Evolutionary conservation across 37 sponge, comb jelly and placozoan species (phyloP).

Genomic region (Mnemiopsis leidyi): DNA sequence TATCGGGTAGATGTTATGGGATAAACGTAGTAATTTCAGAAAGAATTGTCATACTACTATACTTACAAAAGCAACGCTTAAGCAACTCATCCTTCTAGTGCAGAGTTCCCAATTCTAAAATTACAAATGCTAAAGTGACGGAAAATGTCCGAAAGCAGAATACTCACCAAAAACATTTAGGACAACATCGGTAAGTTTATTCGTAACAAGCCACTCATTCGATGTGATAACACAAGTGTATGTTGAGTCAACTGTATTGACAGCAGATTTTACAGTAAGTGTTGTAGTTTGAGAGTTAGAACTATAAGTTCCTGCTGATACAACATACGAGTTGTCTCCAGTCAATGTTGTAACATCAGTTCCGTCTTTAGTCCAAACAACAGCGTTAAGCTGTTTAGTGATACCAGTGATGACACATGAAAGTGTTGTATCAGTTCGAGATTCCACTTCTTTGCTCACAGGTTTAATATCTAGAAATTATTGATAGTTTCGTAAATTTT

Average conservation of each 20-base stretch:
- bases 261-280: background rate
- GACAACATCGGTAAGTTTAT: background rate
- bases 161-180: constrained; percentile 16
- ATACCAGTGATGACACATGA: background rate
- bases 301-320: background rate
- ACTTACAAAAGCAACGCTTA: too few species aligned
- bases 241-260: background rate
- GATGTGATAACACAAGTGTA: constrained; percentile 22
- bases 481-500: background rate
- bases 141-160: too few species aligned
- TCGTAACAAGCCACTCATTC: background rate
- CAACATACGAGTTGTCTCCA: background rate
- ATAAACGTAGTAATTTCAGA: too few species aligned
- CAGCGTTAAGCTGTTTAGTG: background rate
- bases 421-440: background rate
- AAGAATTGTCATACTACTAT: too few species aligned
- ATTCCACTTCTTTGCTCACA: background rate
- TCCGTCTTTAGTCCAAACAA: background rate
- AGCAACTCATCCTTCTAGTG: too few species aligned
- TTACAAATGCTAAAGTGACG: too few species aligned
- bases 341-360: background rate
- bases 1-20: too few species aligned
- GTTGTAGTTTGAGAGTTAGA: background rate
- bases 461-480: background rate
- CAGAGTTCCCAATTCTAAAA: too few species aligned